Evolutionary conservation across 1,140 invertebrate species (phyloP), one percentile per base, ranked within the genome.

Genomic region (Drosophila saltans): DNA sequence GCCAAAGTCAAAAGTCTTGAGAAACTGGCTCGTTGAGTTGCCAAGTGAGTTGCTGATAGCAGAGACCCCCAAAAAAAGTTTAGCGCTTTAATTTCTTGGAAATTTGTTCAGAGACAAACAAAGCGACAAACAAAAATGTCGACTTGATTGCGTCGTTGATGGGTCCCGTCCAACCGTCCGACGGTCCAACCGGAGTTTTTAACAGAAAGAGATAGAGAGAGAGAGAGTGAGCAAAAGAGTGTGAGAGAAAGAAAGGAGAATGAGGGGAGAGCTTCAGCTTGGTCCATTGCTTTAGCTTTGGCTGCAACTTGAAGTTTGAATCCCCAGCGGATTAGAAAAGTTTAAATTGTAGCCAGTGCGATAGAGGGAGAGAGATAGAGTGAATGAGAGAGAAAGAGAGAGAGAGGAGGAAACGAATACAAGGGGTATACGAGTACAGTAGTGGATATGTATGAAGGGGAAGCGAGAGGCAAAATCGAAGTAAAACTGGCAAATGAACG

Each of bases 261-360:
- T 36, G 33, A 36, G 6, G 1, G 33, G 3, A 61, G 58, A 41
- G 36, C 61, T 63, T 66, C 69, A 21, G 21, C 33, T 36, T 74
- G 36, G 66, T 60, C 45, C 45, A 52, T 52, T 52, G 45, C 40
- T 69, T 68, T 61, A 43, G 61, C 64, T 64, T 74, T 74, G 61
- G 45, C 48, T 59, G 52, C 82, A 84, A 66, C 85, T 73, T 78
- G 74, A 89, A 89, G 84, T 89, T 89, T 89, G 67, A 83, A 85
- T 85, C 83, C 85, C 81, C 86, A 90, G 85, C 88, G 88, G 88
- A 91, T 91, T 91, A 91, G 83, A 78, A 91, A 91, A 91, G 80
- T 91, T 91, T 91, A 91, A 91, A 91, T 88, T 91, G 89, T 91
- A 88, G 88, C 88, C 75, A 72, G 75, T 80, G 69, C 86, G 80